Conservation (phyloP, 2,888 invertebrate species). For the Drosophila fungiperda region DNA sequence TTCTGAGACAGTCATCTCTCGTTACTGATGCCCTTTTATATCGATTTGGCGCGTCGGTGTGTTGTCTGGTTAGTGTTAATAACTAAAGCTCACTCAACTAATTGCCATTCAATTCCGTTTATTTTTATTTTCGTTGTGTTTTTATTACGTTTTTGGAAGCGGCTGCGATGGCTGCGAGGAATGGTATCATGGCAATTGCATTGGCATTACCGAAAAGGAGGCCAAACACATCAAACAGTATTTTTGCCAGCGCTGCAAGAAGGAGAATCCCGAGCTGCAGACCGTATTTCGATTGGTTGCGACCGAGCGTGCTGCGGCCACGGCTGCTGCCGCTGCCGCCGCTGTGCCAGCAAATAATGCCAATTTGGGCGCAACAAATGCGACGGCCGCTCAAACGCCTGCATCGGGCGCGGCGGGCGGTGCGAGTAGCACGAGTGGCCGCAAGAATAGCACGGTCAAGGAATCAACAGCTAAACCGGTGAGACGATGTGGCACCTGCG, state of each 20-base stretch:
- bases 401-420: background rate
- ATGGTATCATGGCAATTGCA: slow-evolving; percentile 99
- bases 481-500: slow-evolving; percentile 90
- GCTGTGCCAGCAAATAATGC: slow-evolving; percentile 9
- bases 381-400: slow-evolving; percentile 22
- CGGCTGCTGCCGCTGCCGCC: slow-evolving; percentile 25
- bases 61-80: too few species aligned
- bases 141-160: slow-evolving; percentile 84
- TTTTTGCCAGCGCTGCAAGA: slow-evolving; percentile 94
- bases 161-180: slow-evolving; percentile 99
- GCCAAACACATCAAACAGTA: slow-evolving; percentile 97
- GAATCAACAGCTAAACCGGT: slow-evolving; percentile 56
- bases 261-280: slow-evolving; percentile 92
- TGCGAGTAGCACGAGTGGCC: background rate
- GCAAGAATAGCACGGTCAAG: slow-evolving; percentile 35
- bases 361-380: slow-evolving; percentile 12
- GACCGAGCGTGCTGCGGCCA: slow-evolving; percentile 69
- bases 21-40: too few species aligned
- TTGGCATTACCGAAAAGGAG: slow-evolving; percentile 96
- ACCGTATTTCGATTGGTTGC: slow-evolving; percentile 86
- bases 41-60: too few species aligned
- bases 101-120: background rate
- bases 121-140: background rate
- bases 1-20: too few species aligned
- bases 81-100: background rate